Evolutionary conservation across 2,888 invertebrate genomes (phyloP), one percentile per base, ranked within the genome.

Genomic region (Scaptomyza caliginosa): DNA sequence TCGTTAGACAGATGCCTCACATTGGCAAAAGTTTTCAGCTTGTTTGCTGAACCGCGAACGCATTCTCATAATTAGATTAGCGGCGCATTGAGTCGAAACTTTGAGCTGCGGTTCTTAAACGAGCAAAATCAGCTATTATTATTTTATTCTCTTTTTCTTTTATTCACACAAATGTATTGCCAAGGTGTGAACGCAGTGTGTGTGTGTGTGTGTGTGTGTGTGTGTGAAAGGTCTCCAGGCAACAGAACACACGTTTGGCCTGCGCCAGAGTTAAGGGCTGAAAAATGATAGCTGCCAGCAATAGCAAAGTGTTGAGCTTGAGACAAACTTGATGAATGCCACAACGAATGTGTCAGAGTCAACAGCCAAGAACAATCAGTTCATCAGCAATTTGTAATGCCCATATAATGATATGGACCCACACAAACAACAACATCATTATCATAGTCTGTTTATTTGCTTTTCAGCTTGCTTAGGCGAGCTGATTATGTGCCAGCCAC

Each of bases 351-450:
- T 34, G 13, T 34, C 7, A 2, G 32, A 16, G 32, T n/a, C 55
- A 24, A 32, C 65, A 49, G 63, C 42, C 56, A 68, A 51, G 58
- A 58, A 51, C 48, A 79, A 60, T 48, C 51, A 80, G 57, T 56
- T 45, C 76, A 58, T 43, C 65, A 80, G 77, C 81, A 66, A 69
- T 69, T 82, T 82, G 79, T 85, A 63, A 66, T 67, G 42, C 66
- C 30, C 57, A 21, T 43, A 49, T 69, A 85, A 81, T 78, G 64
- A 40, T 65, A 69, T 46, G 45, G 66, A 57, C 46, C 10, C 24
- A 42, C 24, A 26, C 11, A 17, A 59, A 28, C 45, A 76, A 55
- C 60, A 52, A 59, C 57, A 72, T 73, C 63, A 74, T 74, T 64
- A 64, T 73, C 19, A 16, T 24, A 7, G 19, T 30, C 8, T 43